phyloP scores from a whole-genome alignment of 2,797 vertebrate genomes.

The Lophotriccus pileatus region DNA sequence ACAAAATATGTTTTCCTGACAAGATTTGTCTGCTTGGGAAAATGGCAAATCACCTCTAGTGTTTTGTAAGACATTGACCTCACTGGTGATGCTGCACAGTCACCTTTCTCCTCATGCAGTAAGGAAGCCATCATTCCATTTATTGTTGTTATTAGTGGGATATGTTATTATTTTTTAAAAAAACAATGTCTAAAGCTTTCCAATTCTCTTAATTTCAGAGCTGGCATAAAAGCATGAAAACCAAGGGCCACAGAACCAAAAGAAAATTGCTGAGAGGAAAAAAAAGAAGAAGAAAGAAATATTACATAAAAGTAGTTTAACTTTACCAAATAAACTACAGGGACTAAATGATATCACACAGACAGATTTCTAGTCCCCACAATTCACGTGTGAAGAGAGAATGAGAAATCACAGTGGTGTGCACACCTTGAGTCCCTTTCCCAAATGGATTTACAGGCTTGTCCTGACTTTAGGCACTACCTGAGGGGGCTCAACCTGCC shows the following conservation, averaged over 20 bases:
- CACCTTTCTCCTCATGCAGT: neutral
- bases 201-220: neutral
- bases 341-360: neutral
- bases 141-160: neutral
- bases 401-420: accelerated
- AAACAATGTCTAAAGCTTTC: neutral
- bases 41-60: neutral
- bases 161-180: neutral
- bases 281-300: neutral
- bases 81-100: neutral
- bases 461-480: neutral
- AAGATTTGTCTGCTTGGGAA: neutral
- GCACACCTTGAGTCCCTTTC: neutral
- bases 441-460: neutral
- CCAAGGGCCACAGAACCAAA: neutral
- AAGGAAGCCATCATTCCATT: neutral
- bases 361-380: neutral
- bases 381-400: neutral
- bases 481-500: neutral
- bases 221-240: neutral
- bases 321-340: neutral
- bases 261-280: neutral
- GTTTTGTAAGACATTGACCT: neutral
- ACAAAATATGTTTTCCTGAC: neutral
- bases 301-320: neutral